Conservation (phyloP, 2,113 vertebrate genomes). For the Paramormyrops kingsleyae region DNA sequence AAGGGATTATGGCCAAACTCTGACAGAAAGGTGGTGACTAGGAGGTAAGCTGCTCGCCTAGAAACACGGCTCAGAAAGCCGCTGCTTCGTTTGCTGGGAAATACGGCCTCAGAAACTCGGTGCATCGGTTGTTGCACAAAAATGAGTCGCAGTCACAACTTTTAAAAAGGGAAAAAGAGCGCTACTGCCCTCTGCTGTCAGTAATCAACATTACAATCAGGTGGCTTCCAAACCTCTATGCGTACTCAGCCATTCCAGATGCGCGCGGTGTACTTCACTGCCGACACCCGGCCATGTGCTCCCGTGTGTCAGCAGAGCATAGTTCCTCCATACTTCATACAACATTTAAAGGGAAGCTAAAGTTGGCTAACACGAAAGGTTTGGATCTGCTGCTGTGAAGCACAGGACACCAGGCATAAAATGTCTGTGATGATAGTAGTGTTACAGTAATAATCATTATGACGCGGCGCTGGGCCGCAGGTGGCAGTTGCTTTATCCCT, state of each 20-base stretch:
- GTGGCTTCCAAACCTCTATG: not conserved
- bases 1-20: not conserved
- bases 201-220: not conserved
- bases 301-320: not conserved
- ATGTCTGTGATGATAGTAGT: not conserved
- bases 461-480: not conserved
- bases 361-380: not conserved
- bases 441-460: not conserved
- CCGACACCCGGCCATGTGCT: not conserved
- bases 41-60: too few relatives aligned
- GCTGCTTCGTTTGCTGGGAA: not conserved
- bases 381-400: not conserved
- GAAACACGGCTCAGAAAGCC: not conserved
- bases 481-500: not conserved
- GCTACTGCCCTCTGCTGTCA: not conserved
- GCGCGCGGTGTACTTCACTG: not conserved
- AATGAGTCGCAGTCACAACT: not conserved
- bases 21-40: not conserved
- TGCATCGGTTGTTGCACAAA: not conserved
- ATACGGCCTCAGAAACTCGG: not conserved
- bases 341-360: not conserved
- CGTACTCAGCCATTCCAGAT: too few relatives aligned
- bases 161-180: not conserved
- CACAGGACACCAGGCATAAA: not conserved
- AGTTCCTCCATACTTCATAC: not conserved